A percentile compares a stretch with the other conserved stretches of the same genome.
These are phyloP conservation scores for Caenorhabditis wallacei DNA, from an alignment of 2,888 invertebrate genomes.

Conservation along the genomic window DNA sequence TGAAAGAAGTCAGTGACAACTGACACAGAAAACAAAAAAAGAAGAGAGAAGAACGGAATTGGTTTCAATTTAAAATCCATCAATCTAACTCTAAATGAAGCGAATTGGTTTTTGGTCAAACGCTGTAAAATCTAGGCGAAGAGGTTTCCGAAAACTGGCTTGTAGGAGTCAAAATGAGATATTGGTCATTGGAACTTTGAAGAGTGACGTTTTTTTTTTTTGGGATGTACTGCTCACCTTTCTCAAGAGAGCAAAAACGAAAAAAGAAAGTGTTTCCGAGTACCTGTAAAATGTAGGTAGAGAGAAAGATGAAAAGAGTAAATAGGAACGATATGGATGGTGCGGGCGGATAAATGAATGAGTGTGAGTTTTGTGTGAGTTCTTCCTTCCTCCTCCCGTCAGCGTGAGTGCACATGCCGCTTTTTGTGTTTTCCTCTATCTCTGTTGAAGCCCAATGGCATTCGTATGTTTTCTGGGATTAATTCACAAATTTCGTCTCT, in stretches of 20 bases:
- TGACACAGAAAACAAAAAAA: slow-evolving; percentile 33
- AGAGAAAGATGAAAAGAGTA: slow-evolving; percentile 37
- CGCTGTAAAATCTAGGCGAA: background rate
- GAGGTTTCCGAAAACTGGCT: background rate
- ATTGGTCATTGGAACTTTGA: slow-evolving; percentile 9
- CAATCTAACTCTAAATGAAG: slow-evolving; percentile 1
- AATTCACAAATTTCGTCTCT: too few relatives aligned
- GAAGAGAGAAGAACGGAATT: slow-evolving; percentile 10
- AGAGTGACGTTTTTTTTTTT: slow-evolving; percentile 41
- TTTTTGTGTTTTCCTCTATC: slow-evolving; percentile 45
- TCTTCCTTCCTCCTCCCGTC: slow-evolving; percentile 32
- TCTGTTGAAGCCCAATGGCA: slow-evolving; percentile 20
- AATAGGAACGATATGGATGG: slow-evolving; percentile 60
- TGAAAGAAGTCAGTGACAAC: slow-evolving; percentile 18
- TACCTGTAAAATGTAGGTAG: slow-evolving; percentile 62
- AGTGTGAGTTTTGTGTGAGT: slow-evolving; percentile 57
- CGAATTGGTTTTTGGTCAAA: background rate
- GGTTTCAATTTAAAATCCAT: slow-evolving; percentile 14
- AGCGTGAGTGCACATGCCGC: slow-evolving; percentile 48
- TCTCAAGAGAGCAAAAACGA: slow-evolving; percentile 45
- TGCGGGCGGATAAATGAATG: slow-evolving; percentile 62
- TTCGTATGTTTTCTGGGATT: background rate
- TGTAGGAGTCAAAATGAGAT: background rate
- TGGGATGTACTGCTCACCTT: slow-evolving; percentile 48
- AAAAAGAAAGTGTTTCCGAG: slow-evolving; percentile 49